Evolutionary conservation across 2,113 vertebrate genomes (phyloP).

Genomic region (Astur gentilis): DNA sequence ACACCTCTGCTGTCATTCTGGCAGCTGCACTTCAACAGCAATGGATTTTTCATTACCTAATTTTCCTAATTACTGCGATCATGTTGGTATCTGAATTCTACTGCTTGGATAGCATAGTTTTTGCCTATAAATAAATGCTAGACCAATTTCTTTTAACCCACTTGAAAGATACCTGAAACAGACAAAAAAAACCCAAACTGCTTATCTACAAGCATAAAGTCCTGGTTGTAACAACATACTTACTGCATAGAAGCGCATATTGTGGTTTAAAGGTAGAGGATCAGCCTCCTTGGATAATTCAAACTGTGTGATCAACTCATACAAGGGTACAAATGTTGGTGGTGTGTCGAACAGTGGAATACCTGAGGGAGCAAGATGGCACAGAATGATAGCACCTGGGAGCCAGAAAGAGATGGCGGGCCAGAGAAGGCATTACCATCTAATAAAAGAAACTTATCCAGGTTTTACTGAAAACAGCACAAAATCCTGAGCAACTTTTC

Average conservation of each 20-base stretch:
- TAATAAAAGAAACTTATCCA: background rate
- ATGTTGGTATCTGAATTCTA: background rate
- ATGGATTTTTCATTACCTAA: accelerated
- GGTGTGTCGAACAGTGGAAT: conserved; percentile 88
- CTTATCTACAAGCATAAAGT: accelerated
- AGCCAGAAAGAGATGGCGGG: background rate
- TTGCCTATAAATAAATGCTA: background rate
- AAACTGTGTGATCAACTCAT: conserved; percentile 92
- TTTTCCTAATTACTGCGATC: background rate
- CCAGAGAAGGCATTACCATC: background rate
- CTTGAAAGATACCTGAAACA: background rate
- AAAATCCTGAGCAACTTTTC: background rate
- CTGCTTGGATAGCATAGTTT: accelerated
- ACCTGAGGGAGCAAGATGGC: conserved; percentile 67
- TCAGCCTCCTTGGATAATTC: conserved; percentile 85
- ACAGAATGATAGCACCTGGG: background rate
- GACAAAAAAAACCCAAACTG: background rate
- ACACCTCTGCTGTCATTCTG: background rate
- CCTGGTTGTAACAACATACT: conserved; percentile 34
- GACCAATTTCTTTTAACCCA: background rate
- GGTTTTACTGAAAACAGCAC: background rate
- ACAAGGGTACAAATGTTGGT: conserved; percentile 82
- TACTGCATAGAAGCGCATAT: conserved; percentile 95
- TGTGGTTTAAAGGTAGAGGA: conserved; percentile 73
- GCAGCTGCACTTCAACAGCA: background rate